Percentiles rank a stretch among this genome's conserved stretches.
Conservation (phyloP, 1,140 invertebrate species). For the Neodiprion lecontei region DNA sequence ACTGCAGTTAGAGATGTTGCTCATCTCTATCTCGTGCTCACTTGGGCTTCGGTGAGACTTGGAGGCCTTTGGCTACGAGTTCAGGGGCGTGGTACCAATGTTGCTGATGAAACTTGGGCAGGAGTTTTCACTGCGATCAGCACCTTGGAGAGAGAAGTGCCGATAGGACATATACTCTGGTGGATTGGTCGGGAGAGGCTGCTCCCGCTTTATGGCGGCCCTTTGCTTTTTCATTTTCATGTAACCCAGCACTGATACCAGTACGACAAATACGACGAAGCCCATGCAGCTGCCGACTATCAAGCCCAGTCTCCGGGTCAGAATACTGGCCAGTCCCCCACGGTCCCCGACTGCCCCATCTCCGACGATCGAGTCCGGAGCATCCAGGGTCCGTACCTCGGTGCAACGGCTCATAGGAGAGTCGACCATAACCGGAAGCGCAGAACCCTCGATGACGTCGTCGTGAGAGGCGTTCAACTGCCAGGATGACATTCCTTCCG, state of each 20-base stretch:
- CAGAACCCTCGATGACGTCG: conserved; percentile 61
- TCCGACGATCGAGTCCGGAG: conserved; percentile 69
- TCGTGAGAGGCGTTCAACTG: conserved; percentile 61
- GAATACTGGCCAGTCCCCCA: conserved; percentile 66
- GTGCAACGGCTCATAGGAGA: conserved; percentile 78
- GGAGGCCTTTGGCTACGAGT: conserved; percentile 55
- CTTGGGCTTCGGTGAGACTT: conserved; percentile 34
- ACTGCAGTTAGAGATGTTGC: conserved; percentile 41
- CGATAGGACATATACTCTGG: conserved; percentile 79
- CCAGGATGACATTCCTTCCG: conserved; percentile 50
- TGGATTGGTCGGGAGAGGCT: conserved; percentile 68
- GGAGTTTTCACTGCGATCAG: conserved; percentile 51
- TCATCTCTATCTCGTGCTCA: conserved; percentile 50
- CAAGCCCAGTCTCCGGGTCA: conserved; percentile 80
- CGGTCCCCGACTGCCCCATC: conserved; percentile 71
- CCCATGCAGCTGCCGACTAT: conserved; percentile 87
- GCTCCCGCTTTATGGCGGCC: conserved; percentile 74
- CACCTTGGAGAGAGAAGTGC: conserved; percentile 68
- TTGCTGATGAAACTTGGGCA: conserved; percentile 60
- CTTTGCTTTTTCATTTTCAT: conserved; percentile 86
- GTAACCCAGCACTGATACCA: conserved; percentile 83
- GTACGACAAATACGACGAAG: conserved; percentile 82
- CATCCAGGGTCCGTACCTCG: conserved; percentile 77
- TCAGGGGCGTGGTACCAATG: conserved; percentile 41
- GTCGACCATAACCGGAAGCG: conserved; percentile 73